These are phyloP conservation scores for Florisuga fusca DNA, from an alignment of 2,797 vertebrate species.

Conservation along the genomic window DNA sequence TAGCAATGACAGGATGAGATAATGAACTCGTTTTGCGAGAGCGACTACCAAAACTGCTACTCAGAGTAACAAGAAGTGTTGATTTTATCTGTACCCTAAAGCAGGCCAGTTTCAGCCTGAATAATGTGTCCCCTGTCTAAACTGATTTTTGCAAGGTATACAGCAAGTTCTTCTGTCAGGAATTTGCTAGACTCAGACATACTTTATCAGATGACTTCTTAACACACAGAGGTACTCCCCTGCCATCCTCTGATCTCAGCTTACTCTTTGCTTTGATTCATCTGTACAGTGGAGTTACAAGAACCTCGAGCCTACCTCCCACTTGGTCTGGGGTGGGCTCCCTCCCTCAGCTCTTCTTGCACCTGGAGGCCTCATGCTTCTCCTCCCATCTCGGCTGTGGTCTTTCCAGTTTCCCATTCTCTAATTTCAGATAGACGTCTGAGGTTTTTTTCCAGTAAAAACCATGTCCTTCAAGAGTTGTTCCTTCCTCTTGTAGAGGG, in stretches of 20 bases:
- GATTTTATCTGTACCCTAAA: background rate
- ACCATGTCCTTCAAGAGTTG: background rate
- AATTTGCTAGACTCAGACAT: background rate
- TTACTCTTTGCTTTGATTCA: background rate
- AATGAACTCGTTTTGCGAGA: background rate
- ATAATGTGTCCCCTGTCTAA: background rate
- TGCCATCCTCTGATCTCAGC: background rate
- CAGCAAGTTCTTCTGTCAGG: background rate
- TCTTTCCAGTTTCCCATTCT: background rate
- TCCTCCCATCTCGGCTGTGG: background rate
- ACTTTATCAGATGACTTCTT: background rate
- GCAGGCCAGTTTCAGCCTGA: background rate
- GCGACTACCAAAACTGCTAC: background rate
- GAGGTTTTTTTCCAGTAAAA: background rate
- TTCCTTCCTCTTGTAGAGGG: background rate
- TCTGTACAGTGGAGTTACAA: background rate
- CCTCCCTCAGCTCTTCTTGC: background rate
- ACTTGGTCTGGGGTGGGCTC: background rate
- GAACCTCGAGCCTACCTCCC: background rate
- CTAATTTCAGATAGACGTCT: background rate
- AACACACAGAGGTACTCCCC: background rate
- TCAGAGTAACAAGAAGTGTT: background rate
- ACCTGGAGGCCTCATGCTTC: accelerated
- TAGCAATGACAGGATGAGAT: background rate
- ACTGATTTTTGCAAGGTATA: background rate